Conservation (phyloP, 1,140 invertebrate genomes). For the Oryzaephilus surinamensis region DNA sequence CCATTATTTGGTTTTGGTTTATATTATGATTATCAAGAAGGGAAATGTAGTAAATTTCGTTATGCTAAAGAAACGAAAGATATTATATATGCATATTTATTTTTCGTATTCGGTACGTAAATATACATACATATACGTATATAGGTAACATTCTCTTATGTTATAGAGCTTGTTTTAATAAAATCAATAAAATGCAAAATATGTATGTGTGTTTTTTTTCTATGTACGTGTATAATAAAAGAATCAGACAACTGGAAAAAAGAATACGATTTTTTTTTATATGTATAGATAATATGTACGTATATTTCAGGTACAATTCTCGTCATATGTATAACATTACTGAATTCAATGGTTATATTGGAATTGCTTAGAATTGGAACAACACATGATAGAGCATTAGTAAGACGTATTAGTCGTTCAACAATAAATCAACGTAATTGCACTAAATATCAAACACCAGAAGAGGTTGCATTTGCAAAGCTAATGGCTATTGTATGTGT, state of each 20-base stretch:
- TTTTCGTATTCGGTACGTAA: conserved; percentile 62
- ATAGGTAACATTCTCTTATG: background rate
- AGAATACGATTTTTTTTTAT: too few relatives aligned
- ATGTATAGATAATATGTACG: background rate
- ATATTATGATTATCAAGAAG: conserved; percentile 48
- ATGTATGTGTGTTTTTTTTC: too few relatives aligned
- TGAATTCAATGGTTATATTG: conserved; percentile 69
- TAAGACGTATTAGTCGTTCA: conserved; percentile 43
- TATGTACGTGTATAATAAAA: too few relatives aligned
- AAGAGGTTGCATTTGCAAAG: conserved; percentile 73
- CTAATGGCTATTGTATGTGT: conserved; percentile 74
- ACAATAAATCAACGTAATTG: conserved; percentile 39
- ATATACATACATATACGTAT: background rate
- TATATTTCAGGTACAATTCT: conserved; percentile 53
- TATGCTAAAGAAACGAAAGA: conserved; percentile 55
- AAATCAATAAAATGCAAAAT: too few relatives aligned
- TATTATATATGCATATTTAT: conserved; percentile 65
- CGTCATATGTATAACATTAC: conserved; percentile 65
- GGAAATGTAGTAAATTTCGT: conserved; percentile 12
- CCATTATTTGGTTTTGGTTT: conserved; percentile 70
- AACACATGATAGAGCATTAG: conserved; percentile 37
- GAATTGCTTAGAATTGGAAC: conserved; percentile 59
- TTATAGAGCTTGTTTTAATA: too few relatives aligned
- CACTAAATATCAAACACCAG: conserved; percentile 48
- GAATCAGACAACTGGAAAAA: too few relatives aligned